Base-by-base conservation (phyloP, 2,888 invertebrate genomes). In the Beris chalybata region DNA sequence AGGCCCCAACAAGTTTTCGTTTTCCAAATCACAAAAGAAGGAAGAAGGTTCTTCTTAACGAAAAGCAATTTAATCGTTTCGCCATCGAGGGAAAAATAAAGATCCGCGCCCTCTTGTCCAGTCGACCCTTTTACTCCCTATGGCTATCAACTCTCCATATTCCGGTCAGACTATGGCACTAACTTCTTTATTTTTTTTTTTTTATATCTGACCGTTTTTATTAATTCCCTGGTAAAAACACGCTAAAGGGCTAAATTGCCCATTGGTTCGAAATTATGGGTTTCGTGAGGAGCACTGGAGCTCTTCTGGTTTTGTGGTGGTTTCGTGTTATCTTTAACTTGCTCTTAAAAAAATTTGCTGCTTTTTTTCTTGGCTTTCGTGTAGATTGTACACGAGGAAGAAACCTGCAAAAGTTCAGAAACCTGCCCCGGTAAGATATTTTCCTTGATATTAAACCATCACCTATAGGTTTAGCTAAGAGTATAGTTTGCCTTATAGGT, bases 211-310 rank as follows among this genome's bases (percentile, higher is more conserved):
- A 22, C 61, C 30, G 30, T 55, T 64, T 22, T 64, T 64, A 64
- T 64, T 64, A 64, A 55, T 47, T 64, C 48, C 55, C 44, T 32
- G 4, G 64, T 13, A 47, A 55, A 64, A 54, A 29, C 74, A 75
- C 74, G 80, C 79, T 78, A 76, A 77, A 77, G 80, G 80, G 78
- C 75, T 76, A 78, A 80, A 79, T 79, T 79, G 77, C 76, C 75
- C 78, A 79, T 78, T 81, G 79, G 78, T 76, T 79, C 74, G 72
- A 80, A 79, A 80, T 81, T 79, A 80, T 78, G 77, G 78, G 78
- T 78, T 80, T 76, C 76, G 73, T 72, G 65, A 65, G 32, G 55
- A 32, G 71, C 70, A 69, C 54, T 56, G 52, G 64, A 30, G 53
- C 55, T 69, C 61, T 64, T 65, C 56, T 58, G 52, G 50, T 57